Percentiles rank a stretch among this genome's conserved stretches.
These are phyloP conservation scores for Empidonax traillii DNA, from an alignment of 2,113 vertebrate genomes.

Conservation along the genomic window DNA sequence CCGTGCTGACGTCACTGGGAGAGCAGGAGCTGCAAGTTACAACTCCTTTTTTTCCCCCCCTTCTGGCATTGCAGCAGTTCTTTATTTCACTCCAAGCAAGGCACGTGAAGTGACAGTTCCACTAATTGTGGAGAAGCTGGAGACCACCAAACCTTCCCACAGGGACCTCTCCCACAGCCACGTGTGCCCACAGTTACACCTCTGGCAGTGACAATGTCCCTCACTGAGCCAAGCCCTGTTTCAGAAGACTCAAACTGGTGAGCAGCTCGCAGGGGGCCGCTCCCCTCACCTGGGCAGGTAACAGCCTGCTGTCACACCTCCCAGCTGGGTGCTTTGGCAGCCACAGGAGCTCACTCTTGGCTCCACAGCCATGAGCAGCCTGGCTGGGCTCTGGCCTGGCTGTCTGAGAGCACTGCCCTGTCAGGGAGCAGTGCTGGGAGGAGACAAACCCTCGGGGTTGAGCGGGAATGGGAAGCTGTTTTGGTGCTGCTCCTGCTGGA, in stretches of 20 bases:
- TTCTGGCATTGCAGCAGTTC: not conserved
- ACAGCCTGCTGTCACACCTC: not conserved
- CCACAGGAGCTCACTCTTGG: not conserved
- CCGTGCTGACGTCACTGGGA: not conserved
- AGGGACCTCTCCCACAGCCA: not conserved
- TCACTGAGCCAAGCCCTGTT: not conserved
- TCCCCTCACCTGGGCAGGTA: not conserved
- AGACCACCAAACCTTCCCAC: not conserved
- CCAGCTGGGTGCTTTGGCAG: not conserved
- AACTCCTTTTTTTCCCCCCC: not conserved
- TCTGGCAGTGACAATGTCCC: not conserved
- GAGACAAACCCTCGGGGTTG: not conserved
- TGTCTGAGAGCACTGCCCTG: rapidly evolving
- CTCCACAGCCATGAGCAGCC: not conserved
- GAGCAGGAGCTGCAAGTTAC: not conserved
- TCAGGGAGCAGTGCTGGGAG: not conserved
- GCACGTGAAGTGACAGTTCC: not conserved
- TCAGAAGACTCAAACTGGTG: not conserved
- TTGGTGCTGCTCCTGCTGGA: not conserved
- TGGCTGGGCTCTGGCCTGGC: rapidly evolving
- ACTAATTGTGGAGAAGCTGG: not conserved
- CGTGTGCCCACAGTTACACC: not conserved
- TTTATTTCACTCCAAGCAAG: not conserved
- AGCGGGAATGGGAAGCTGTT: not conserved
- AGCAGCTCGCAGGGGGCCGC: rapidly evolving